Evolutionary conservation across 1,140 invertebrate genomes (phyloP).

Genomic region (Pararge aegeria): DNA sequence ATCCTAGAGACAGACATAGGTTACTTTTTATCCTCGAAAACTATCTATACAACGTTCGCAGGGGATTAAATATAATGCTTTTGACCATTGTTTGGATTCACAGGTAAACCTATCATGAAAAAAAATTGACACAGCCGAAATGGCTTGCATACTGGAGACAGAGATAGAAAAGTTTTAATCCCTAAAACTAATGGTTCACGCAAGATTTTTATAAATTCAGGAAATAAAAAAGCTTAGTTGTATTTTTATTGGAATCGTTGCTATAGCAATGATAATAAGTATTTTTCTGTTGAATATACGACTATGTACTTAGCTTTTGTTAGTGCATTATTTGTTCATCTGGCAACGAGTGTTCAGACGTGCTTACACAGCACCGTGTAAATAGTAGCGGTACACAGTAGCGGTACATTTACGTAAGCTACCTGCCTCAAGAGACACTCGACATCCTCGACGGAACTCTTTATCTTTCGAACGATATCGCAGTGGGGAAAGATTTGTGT

Average conservation of each 20-base stretch:
- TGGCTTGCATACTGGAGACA: no score
- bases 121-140: no score
- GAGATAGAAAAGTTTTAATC: no score
- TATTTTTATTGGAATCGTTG: not conserved
- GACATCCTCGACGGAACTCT: not conserved
- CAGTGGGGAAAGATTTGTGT: not conserved
- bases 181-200: no score
- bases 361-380: not conserved
- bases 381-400: not conserved
- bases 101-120: no score
- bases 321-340: not conserved
- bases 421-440: constrained; percentile 1
- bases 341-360: not conserved
- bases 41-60: no score
- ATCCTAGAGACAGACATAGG: no score
- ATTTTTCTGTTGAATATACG: not conserved
- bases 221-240: no score
- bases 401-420: not conserved
- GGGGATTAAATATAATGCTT: no score
- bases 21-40: no score
- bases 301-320: not conserved
- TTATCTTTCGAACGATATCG: not conserved
- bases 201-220: no score
- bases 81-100: no score
- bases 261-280: not conserved